Evolutionary conservation across 2,888 invertebrate species (phyloP), one percentile per base, ranked within the genome.

Genomic region (Limulus polyphemus): DNA sequence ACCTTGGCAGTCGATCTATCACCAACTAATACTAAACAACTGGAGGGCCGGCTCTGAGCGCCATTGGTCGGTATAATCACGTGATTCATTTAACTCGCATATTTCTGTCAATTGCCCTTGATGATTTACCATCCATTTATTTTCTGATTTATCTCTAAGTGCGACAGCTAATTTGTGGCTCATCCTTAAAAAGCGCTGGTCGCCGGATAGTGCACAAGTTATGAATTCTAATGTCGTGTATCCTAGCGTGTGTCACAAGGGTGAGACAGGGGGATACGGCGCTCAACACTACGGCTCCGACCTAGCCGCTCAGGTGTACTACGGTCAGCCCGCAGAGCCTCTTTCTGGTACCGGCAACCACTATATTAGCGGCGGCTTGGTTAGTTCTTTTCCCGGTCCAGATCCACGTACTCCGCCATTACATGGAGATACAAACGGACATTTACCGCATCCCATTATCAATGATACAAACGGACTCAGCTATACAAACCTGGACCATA

Each of bases 401-500:
- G 65, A 64, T 48, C 65, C 62, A 48, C 60, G 69, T 51, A 70
- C 67, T 10, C 68, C 69, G 13, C 67, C 69, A 16, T 60, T 68
- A 49, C 68, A 69, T 57, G 64, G 64, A n/a, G 67, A 63, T 14
- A 16, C 65, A 17, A 63, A 63, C 49, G 65, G 67, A 17, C 64
- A 63, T n/a, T 59, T 63, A 49, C 63, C 65, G 0, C 64, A 66
- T 4, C 67, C 65, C 17, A 68, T 69, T 46, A 68, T 69, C 16
- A 67, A 63, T 55, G 69, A 69, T 32, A 60, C 62, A 11, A 85
- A 89, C 54, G 91, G 91, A 0, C 79, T 92, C 63, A 90, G 90
- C 75, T 92, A 92, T 75, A 91, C 91, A 0, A 91, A 91, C 75
- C 78, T 92, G 71, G 91, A 92, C 76, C 66, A 68, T 47, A 32